These are phyloP conservation scores for Galagoides demidoff DNA, from an alignment of 2,797 vertebrate species.

Conservation along the genomic window DNA sequence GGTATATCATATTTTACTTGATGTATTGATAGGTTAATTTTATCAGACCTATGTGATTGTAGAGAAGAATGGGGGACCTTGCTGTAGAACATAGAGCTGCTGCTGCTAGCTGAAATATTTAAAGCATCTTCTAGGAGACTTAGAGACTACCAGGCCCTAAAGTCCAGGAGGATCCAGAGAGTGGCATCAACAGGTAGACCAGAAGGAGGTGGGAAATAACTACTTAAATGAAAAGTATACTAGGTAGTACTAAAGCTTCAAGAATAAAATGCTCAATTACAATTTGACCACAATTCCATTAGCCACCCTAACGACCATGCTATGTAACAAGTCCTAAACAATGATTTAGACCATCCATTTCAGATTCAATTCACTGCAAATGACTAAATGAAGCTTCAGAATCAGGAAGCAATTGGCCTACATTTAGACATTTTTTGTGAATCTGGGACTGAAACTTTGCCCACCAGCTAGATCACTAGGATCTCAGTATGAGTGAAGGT, in stretches of 20 bases:
- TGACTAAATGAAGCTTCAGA: background rate
- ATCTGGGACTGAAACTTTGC: background rate
- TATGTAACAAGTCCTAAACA: background rate
- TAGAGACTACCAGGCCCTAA: background rate
- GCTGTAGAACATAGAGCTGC: background rate
- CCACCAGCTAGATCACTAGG: no score
- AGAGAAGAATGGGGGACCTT: background rate
- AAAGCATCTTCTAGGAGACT: background rate
- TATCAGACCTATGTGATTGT: background rate
- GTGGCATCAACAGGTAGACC: background rate
- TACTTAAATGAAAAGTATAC: background rate
- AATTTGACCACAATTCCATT: background rate
- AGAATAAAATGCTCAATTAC: background rate
- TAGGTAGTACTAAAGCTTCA: background rate
- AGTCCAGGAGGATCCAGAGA: background rate
- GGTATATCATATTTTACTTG: background rate
- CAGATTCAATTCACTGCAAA: background rate
- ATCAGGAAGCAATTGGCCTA: background rate
- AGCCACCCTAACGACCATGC: background rate
- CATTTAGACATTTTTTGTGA: background rate
- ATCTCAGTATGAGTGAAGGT: accelerated
- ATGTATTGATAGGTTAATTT: background rate
- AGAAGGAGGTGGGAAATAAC: background rate
- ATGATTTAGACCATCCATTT: background rate
- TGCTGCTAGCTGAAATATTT: background rate